A percentile compares a stretch with the other conserved stretches of the same genome.
Conservation (phyloP, 2,113 vertebrate genomes). For the Phrynosoma platyrhinos region DNA sequence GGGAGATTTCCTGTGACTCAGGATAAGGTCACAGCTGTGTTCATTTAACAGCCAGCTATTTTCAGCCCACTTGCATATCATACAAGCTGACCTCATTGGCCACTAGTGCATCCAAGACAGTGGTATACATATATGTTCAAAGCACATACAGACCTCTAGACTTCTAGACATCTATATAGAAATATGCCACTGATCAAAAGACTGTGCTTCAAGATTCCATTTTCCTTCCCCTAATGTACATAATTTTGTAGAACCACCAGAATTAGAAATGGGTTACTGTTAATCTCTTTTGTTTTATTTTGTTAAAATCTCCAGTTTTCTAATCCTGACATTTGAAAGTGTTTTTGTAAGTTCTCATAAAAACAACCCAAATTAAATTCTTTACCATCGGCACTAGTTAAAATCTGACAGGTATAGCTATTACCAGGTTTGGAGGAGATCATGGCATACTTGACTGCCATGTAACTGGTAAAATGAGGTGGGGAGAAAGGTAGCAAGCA, state of each 20-base stretch:
- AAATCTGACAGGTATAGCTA: background rate
- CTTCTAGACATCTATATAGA: background rate
- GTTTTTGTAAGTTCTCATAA: background rate
- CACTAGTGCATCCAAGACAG: too few species aligned
- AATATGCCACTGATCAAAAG: background rate
- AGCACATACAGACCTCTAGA: too few species aligned
- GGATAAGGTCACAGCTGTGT: background rate
- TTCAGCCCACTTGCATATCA: background rate
- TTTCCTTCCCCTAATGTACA: background rate
- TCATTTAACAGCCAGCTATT: background rate
- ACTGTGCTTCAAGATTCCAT: background rate
- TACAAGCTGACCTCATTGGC: background rate
- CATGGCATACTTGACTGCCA: background rate
- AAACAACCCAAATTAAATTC: background rate
- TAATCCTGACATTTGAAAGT: too few species aligned
- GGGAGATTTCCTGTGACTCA: too few species aligned
- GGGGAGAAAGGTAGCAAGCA: background rate
- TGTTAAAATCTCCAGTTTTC: too few species aligned
- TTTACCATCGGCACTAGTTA: background rate
- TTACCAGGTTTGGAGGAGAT: background rate
- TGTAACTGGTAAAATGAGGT: background rate
- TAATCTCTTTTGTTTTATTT: too few species aligned
- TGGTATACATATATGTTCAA: background rate
- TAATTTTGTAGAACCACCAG: too few species aligned
- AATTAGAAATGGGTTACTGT: too few species aligned